Base-by-base conservation (phyloP, 2,888 invertebrate genomes). In the Drosophila falleni region DNA sequence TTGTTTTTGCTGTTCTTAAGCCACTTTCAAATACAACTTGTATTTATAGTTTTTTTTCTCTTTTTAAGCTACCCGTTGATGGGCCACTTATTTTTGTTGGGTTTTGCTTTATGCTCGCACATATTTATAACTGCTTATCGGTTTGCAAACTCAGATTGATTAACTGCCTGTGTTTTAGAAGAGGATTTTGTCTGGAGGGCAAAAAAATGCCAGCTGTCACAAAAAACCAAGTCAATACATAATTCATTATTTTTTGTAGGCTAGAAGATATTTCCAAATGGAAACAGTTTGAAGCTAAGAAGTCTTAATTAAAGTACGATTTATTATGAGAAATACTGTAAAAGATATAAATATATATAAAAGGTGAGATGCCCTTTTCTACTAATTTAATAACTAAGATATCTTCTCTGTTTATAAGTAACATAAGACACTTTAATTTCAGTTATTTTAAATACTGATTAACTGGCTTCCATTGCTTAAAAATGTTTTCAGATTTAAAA, bases 121-220 rank as follows among this genome's bases (percentile, higher is more conserved):
- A 70, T 66, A 73, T 70, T 74, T 70, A 67, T 61, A 74, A 59
- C 60, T 77, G 51, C 69, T 66, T 70, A 74, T 74, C 73, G 61
- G 59, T 71, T 47, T 44, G 44, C 53, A 58, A 61, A 26, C 55
- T 35, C 37, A 72, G 60, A 64, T 75, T 75, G 75, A 75, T 75
- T 68, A 68, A 61, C 58, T 68, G 55, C 39, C 39, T 26, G 44
- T 54, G 47, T 56, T 13, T 35, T 4, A 13, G 35, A 8, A 35
- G 31, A 35, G 5, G 47, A 35, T 33, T 68, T 33, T 68, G 39
- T 37, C 37, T 37, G 35, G 16, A 42, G 10, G 16, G 41, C 59
- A 64, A 62, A 49, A 53, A 55, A 44, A 10, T 29, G 47, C 11
- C 37, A 37, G 29, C 55, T 23, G 47, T 16, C n/a, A 41, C 5